phyloP scores from a whole-genome alignment of 1,140 invertebrate genomes.

The Platorchestia sp. region DNA sequence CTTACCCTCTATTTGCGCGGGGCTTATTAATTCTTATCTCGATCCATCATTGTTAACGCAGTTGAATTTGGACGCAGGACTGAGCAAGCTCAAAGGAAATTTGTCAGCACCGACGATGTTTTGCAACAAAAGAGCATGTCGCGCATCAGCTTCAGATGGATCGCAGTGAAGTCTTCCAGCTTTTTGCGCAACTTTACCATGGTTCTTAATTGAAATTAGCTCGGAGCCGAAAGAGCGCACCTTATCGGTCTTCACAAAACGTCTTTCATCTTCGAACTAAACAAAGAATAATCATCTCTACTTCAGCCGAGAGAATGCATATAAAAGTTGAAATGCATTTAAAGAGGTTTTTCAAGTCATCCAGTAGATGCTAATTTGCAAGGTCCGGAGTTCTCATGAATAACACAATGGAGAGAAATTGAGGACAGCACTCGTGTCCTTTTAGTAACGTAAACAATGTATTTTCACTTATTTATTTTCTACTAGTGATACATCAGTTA shows the following conservation, averaged over 20 bases:
- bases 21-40: constrained; percentile 45
- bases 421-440: neutral
- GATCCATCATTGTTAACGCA: constrained; percentile 32
- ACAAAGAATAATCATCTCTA: constrained; percentile 38
- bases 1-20: constrained; percentile 33
- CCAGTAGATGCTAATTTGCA: neutral
- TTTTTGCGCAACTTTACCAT: neutral
- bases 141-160: constrained; percentile 28
- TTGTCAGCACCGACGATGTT: constrained; percentile 10
- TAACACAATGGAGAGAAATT: neutral
- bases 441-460: too few relatives aligned
- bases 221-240: neutral
- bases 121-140: neutral
- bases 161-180: neutral
- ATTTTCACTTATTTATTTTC: too few relatives aligned
- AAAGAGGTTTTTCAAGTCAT: neutral
- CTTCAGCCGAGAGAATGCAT: neutral
- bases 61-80: constrained; percentile 8
- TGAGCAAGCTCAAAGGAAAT: constrained; percentile 35
- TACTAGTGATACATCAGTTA: too few relatives aligned
- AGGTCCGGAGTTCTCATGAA: neutral
- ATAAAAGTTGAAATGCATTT: neutral
- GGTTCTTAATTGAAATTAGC: constrained; percentile 26
- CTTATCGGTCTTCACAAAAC: constrained; percentile 20
- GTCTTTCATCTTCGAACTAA: neutral